Percentiles rank a stretch among this genome's conserved stretches.
Evolutionary conservation across 2,113 vertebrate genomes (phyloP).

Genomic region (Bombycilla garrulus): DNA sequence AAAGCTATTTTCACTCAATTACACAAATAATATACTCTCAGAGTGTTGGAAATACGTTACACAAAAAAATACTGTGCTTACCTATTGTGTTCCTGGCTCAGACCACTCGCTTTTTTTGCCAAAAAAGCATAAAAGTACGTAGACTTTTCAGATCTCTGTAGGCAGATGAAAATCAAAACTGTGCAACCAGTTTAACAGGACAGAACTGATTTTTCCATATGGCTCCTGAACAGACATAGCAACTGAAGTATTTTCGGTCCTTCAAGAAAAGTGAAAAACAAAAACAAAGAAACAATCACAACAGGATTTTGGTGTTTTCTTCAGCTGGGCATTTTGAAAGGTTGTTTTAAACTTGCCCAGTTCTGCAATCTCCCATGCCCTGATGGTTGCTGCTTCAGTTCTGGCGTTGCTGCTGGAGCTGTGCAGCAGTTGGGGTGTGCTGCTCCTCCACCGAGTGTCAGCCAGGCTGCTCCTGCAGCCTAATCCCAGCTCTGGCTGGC

Average conservation of each 20-base stretch:
- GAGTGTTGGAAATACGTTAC: not conserved
- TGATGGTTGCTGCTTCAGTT: not conserved
- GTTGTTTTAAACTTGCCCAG: not conserved
- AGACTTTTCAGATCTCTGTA: slow-evolving; percentile 31
- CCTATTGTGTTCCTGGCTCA: slow-evolving; percentile 15
- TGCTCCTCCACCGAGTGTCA: not conserved
- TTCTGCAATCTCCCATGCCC: not conserved
- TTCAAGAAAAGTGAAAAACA: not conserved
- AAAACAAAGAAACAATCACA: too few species aligned
- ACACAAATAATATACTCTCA: not conserved
- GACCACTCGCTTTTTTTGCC: not conserved
- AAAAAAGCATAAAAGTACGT: not conserved
- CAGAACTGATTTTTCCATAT: slow-evolving; percentile 56
- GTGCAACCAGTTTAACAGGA: slow-evolving; percentile 9
- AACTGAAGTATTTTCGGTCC: not conserved
- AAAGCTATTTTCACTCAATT: not conserved
- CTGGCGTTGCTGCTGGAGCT: not conserved
- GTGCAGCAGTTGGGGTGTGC: accelerated
- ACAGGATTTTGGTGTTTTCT: not conserved
- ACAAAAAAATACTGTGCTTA: slow-evolving; percentile 16
- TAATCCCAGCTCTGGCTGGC: slow-evolving; percentile 8
- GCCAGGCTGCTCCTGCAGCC: not conserved
- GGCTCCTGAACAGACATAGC: not conserved
- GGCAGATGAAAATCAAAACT: slow-evolving; percentile 48
- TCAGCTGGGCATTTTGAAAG: not conserved